Base-by-base conservation (phyloP, 2,113 vertebrate species). In the Tricholaema leucomelas region DNA sequence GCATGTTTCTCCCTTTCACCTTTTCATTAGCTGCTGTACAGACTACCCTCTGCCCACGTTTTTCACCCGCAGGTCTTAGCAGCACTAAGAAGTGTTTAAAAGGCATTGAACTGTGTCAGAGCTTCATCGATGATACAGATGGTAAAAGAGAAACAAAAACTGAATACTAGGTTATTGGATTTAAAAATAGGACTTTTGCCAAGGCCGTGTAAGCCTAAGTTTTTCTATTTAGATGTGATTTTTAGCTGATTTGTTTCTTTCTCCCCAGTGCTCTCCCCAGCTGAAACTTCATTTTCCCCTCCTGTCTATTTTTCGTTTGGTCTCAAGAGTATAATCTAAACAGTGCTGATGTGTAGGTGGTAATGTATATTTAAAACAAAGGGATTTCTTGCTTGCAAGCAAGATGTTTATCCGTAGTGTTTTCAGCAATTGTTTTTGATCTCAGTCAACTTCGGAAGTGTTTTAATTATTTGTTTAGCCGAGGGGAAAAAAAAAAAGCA, bases 11-110 rank as follows among this genome's bases (percentile, higher is more conserved):
- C 38, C 70, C 54, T 67, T 33, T 42, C 25, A 15, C 17, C 6
- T 55, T 90, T 90, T 85, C n/a, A 3, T 17, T 79, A 55, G 21
- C n/a, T 44, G 38, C 2, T 59, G 67, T 31, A n/a, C 88, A 94
- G 78, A 23, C 84, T 95, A 71, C 93, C 91, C 91, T 93, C 87
- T 96, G 84, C 89, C 89, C 1, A 81, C 74, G 87, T 80, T 81
- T 3, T 11, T 60, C 20, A 20, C 67, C 28, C 61, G 7, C 50
- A 12, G 58, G 28, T 33, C 48, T 81, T 67, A 17, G 16, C 55
- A 44, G 66, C 40, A 1, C 11, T 12, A 24, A 38, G 24, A 25
- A 30, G 25, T 48, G 31, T 46, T 74, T 10, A 59, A 16, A 56
- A 36, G 21, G 9, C 4, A 3, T 63, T 58, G 60, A 50, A 33